Base-by-base conservation (phyloP, 2,797 vertebrate genomes). In the Salarias fasciatus region DNA sequence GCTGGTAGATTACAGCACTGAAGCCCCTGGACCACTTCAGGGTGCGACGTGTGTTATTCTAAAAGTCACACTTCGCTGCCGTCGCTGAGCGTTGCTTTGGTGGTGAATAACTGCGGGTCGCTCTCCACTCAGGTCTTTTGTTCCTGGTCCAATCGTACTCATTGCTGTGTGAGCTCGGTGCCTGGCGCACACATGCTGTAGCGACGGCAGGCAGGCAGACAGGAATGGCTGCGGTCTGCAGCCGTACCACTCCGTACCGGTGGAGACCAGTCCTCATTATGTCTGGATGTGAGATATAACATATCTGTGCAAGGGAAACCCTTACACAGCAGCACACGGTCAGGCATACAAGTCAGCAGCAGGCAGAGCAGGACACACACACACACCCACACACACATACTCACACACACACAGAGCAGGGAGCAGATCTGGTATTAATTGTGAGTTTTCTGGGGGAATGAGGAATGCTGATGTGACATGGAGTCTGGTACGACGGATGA, bases 241-340 rank as follows among this genome's bases (percentile, higher is more conserved):
- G 71, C 13, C 33, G 80, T 89, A 86, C 87, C 89, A 75, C 66
- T 72, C 81, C 63, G 86, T 88, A 75, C 83, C 59, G 46, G 72
- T 15, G 56, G 57, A 82, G 66, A 79, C 76, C 57, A 72, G 67
- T 55, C 62, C 51, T 75, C 69, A 68, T 83, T 75, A 79, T 79
- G 76, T 80, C 77, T 80, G 59, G 61, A 44, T 55, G 55, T 49
- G 46, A 76, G 67, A 72, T 82, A 42, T 45, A 73, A 48, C 60
- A 48, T 75, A 59, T 81, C 56, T 78, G 68, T 62, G 61, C 55
- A 6, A 8, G 67, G 72, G 69, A 80, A 81, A 75, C 64, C 77
- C 69, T 70, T 52, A 63, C 67, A 68, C 69, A 78, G 75, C 72
- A 71, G 52, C 53, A 24, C 42, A 54, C 48, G 45, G 54, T 45